These are phyloP conservation scores for Brachirus orientalis DNA, from an alignment of 2,113 vertebrate species.

Conservation along the genomic window DNA sequence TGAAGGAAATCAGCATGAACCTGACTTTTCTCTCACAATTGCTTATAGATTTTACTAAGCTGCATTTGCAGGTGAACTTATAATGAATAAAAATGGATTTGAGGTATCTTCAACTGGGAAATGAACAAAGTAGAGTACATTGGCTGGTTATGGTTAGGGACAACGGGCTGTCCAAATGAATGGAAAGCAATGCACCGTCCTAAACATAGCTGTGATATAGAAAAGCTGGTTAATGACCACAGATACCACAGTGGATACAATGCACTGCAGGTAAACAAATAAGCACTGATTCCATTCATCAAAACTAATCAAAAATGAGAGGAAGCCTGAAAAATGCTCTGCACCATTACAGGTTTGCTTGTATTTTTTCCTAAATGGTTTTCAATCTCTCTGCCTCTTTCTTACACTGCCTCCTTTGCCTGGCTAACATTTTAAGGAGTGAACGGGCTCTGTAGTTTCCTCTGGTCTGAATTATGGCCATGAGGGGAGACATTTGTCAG, in stretches of 20 bases:
- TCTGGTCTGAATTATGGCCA: slow-evolving; percentile 10
- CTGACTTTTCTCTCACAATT: neutral
- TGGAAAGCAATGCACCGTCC: too few relatives aligned
- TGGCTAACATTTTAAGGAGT: neutral
- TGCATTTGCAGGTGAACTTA: slow-evolving; percentile 24
- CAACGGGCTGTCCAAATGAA: too few relatives aligned
- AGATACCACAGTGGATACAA: too few relatives aligned
- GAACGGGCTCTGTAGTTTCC: slow-evolving; percentile 15
- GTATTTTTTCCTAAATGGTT: slow-evolving; percentile 1
- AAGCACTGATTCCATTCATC: neutral
- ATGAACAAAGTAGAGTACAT: too few relatives aligned
- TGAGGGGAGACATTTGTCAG: slow-evolving; percentile 33
- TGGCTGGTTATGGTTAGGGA: too few relatives aligned
- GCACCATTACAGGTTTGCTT: neutral
- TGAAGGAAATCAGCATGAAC: slow-evolving; percentile 41
- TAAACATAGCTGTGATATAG: neutral
- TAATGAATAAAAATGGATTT: slow-evolving; percentile 35
- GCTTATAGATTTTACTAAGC: slow-evolving; percentile 8
- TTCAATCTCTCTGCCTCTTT: neutral
- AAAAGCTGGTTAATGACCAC: neutral
- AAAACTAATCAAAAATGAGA: neutral
- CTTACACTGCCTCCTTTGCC: neutral
- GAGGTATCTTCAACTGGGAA: too few relatives aligned
- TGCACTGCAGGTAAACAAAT: too few relatives aligned
- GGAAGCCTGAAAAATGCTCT: neutral